phyloP scores from a whole-genome alignment of 2,888 invertebrate genomes.

The Netelia virgata region DNA sequence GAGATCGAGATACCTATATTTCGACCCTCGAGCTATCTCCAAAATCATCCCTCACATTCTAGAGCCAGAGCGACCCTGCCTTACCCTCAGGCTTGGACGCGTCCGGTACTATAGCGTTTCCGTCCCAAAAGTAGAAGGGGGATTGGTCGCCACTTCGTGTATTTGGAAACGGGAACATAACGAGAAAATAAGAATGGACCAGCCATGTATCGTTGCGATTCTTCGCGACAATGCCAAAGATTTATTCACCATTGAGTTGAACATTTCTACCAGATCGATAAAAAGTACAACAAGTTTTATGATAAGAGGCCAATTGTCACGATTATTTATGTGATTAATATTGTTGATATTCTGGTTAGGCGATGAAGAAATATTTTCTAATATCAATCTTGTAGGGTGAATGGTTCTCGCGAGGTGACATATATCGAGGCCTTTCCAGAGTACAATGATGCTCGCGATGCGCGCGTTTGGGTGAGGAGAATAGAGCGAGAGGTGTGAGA shows the following conservation, averaged over 20 bases:
- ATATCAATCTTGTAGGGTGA: neutral
- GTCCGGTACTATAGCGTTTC: constrained; percentile 58
- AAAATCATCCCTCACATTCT: constrained; percentile 85
- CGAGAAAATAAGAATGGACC: constrained; percentile 74
- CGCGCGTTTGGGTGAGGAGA: constrained; percentile 25
- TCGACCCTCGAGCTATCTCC: constrained; percentile 84
- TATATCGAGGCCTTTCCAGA: constrained; percentile 8
- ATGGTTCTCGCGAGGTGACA: constrained; percentile 8
- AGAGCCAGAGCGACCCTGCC: constrained; percentile 74
- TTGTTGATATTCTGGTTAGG: too few species aligned
- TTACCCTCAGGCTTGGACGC: constrained; percentile 76
- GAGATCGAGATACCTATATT: constrained; percentile 52
- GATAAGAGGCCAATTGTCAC: neutral
- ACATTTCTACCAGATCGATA: too few species aligned
- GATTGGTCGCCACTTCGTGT: constrained; percentile 34
- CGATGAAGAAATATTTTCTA: neutral
- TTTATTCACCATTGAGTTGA: neutral
- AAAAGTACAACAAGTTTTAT: too few species aligned
- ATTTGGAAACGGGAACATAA: constrained; percentile 66
- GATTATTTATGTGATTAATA: neutral
- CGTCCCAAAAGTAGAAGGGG: constrained; percentile 59
- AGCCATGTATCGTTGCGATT: constrained; percentile 74
- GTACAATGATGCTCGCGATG: constrained; percentile 35
- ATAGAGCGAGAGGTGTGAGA: constrained; percentile 68
- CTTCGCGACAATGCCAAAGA: constrained; percentile 20